Evolutionary conservation across 2,888 invertebrate genomes (phyloP), one percentile per base, ranked within the genome.

Genomic region (Limnephilus marmoratus): DNA sequence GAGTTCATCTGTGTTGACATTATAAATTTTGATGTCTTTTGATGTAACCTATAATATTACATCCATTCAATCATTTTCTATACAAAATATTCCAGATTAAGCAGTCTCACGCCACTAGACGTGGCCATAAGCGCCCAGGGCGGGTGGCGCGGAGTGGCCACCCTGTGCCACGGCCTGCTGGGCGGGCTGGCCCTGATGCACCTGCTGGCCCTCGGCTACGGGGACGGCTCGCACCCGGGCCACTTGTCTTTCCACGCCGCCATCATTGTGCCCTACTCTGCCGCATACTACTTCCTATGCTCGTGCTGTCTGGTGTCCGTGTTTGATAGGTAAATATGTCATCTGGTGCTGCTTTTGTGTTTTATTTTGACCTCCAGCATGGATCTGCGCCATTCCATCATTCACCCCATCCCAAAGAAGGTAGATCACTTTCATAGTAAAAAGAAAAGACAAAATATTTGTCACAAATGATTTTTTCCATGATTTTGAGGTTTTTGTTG

Each of bases 161-260:
- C 96, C 0, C 96, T 97, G 0, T 97, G 97, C 94, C 97, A 97
- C 94, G 97, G 97, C 0, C 95, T 97, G 5, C 95, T 97, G 0
- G 97, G 96, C 0, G 97, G 97, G 0, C 93, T 97, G 29, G 96
- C 97, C 0, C 94, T 97, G 41, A 96, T 97, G 94, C 97, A 97
- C 93, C 95, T 97, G 81, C 95, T 97, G 0, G 96, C 97, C 15
- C 95, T 97, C 94, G 96, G 96, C 94, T 96, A 96, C 93, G 96
- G 96, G 0, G 96, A 96, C 85, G 95, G 95, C 2, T 91, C 96
- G 91, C 96, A 96, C 81, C 96, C 96, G 0, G 95, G 95, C 0
- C 96, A 96, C 53, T 94, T 96, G 34, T 95, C 96, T 0, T 96
- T 96, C 94, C 96, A 96, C 83, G 95, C 96, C 0, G 95, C 96